phyloP scores from a whole-genome alignment of 2,888 invertebrate species.

The Octonoba sinensis region DNA sequence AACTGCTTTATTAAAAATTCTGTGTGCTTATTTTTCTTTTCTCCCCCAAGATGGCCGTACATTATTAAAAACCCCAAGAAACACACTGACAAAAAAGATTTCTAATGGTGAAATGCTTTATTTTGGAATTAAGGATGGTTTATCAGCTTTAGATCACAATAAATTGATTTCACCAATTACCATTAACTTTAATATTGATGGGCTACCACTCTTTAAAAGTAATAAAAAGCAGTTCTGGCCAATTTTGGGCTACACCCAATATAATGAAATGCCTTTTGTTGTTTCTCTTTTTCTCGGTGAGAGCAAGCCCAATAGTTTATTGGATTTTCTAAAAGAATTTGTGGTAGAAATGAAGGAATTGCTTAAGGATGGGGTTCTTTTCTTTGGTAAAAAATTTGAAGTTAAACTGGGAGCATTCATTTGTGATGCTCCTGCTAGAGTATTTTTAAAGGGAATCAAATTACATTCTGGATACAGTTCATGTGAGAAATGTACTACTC shows the following conservation, averaged over 20 bases:
- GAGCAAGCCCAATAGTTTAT: background rate
- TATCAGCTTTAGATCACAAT: no score
- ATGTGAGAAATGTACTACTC: constrained; percentile 21
- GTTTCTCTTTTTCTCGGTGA: constrained; percentile 7
- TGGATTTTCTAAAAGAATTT: constrained; percentile 1
- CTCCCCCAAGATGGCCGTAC: no score
- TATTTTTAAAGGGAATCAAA: background rate
- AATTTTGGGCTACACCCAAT: constrained; percentile 5
- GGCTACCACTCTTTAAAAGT: background rate
- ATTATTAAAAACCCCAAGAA: no score
- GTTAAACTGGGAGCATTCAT: background rate
- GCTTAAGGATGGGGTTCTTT: background rate
- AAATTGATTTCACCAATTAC: no score
- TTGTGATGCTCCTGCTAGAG: constrained; percentile 24
- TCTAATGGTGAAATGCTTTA: no score
- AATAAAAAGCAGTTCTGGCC: constrained; percentile 14
- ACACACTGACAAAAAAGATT: no score
- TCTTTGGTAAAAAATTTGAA: background rate
- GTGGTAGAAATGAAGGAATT: background rate
- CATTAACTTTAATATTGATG: no score
- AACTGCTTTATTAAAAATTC: no score
- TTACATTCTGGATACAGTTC: constrained; percentile 8
- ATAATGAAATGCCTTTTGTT: background rate
- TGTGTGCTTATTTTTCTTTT: no score
- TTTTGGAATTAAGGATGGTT: no score